Base-by-base conservation (phyloP, 2,113 vertebrate genomes). In the Carassius auratus region DNA sequence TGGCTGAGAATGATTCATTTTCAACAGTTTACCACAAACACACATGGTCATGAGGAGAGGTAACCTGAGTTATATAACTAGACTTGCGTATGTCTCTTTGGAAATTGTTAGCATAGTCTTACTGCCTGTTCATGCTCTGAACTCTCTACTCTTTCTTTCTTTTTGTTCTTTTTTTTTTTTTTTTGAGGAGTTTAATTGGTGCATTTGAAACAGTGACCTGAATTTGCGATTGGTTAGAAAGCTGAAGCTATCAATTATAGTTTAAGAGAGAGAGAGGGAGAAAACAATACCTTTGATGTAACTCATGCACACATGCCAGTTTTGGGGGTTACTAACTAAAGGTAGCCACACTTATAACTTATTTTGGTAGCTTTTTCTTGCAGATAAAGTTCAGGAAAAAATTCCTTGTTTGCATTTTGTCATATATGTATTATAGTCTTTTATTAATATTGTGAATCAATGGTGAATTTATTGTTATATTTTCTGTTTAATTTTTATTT, bases 211-310 rank as follows among this genome's bases (percentile, higher is more conserved):
- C 81, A 38, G 2, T 73, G 48, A 68, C 81, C 92, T 91, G 89
- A 87, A 52, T 69, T 85, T 80, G 21, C 55, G 77, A 84, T 15
- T 86, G 86, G 84, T 89, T 88, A 73, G 86, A 91, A 90, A 87
- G 77, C 77, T 84, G 81, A 90, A 89, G 89, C 80, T 81, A 89
- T 92, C 89, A 82, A 89, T 92, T 89, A 92, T 90, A 84, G 88
- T 92, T 92, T 84, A 81, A 87, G 81, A 74, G 82, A 87, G 81
- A 74, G 64, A 85, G 85, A 83, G 86, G 76, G 90, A 45, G 79
- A 86, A 86, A 84, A 85, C 76, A 59, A 48, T 81, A 33, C 84
- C 91, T 92, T 92, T 93, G 92, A 94, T 91, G 90, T 90, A 85
- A 86, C 30, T 30, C 30, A 30, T 30, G 30, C 30, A 30, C 30